Base-by-base conservation (phyloP, 1,140 invertebrate genomes). In the Scaptomyza graminum region DNA sequence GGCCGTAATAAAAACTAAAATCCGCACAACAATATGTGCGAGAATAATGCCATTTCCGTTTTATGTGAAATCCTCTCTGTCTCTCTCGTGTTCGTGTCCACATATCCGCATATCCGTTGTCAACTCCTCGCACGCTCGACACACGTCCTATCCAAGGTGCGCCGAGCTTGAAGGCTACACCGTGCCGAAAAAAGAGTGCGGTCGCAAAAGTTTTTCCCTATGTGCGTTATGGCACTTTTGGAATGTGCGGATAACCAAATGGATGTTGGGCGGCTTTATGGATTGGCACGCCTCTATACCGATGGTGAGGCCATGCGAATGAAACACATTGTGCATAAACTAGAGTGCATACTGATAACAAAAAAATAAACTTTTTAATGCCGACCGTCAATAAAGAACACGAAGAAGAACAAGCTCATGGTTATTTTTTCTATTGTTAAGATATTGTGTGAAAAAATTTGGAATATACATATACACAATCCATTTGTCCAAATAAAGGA, bases 31-130 rank as follows among this genome's bases (percentile, higher is more conserved):
- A 88, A 88, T 88, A 88, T 88, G 83, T 88, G 83, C 83, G 79
- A 83, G 83, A 83, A 88, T 88, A 88, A 88, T 88, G 84, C 83
- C 83, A 88, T 88, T 88, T 88, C 83, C 83, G 83, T 88, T 88
- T 88, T 88, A 88, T 88, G 83, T 77, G 83, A 88, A 88, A 88
- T 88, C 83, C 83, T 88, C 84, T 88, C 8, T 8, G 78, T 75
- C 78, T 72, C 83, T 79, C 84, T 88, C 8, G 31, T 78, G 44
- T 54, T 57, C 43, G 43, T 61, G 74, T 63, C 43, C 43, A 31
- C 39, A 51, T 49, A 66, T 66, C 44, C 77, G 74, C 74, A 81
- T 85, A 51, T 71, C 76, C 44, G 61, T 78, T 68, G 15, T 13
- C 31, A 34, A 9, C 54, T 8, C 15, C 63, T 3, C 34, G 15